phyloP scores from a whole-genome alignment of 2,113 vertebrate genomes.

The Gymnogyps californianus region DNA sequence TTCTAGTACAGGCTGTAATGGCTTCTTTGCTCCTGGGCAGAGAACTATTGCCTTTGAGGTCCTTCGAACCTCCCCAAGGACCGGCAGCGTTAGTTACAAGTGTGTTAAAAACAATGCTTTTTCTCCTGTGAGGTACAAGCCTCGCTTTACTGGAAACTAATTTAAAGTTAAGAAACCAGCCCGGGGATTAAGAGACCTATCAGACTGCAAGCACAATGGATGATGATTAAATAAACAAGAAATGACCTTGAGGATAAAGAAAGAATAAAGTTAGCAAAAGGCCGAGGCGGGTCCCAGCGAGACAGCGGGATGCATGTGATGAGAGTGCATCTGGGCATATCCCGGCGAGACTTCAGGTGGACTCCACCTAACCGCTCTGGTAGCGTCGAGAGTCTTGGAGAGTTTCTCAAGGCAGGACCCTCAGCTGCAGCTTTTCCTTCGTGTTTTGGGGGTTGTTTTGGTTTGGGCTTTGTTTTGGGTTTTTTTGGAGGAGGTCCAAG shows the following conservation, averaged over 20 bases:
- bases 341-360: fast-evolving
- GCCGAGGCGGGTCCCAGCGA: fast-evolving
- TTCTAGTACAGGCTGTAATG: slow-evolving; percentile 92
- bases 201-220: background rate
- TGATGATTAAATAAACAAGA: background rate
- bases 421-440: background rate
- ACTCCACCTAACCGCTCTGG: fast-evolving
- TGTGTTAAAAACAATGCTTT: slow-evolving; percentile 77
- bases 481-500: background rate
- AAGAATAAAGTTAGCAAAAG: background rate
- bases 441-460: background rate
- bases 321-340: fast-evolving
- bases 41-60: slow-evolving; percentile 87
- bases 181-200: background rate
- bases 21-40: slow-evolving; percentile 90
- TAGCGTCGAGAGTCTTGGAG: fast-evolving
- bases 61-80: slow-evolving; percentile 83
- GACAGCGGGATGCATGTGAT: fast-evolving
- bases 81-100: slow-evolving; percentile 69
- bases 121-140: background rate
- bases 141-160: slow-evolving; percentile 47
- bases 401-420: background rate
- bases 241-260: slow-evolving; percentile 67
- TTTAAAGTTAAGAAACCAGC: slow-evolving; percentile 56
- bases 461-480: fast-evolving